These are phyloP conservation scores for Lathronympha strigana DNA, from an alignment of 2,888 invertebrate genomes.

Conservation along the genomic window DNA sequence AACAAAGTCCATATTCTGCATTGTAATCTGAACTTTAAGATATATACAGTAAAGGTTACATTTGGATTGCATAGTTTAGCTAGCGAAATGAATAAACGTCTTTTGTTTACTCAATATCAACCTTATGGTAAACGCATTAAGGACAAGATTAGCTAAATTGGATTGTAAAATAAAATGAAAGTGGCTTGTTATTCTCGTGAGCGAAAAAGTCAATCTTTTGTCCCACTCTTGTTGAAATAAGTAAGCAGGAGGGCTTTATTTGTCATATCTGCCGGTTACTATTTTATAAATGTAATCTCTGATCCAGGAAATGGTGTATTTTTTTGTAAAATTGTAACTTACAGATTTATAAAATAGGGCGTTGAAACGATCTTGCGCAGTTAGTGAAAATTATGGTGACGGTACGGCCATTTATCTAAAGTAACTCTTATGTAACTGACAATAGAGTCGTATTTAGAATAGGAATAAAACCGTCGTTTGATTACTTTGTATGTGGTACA, in stretches of 20 bases:
- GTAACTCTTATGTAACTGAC: slow-evolving; percentile 1
- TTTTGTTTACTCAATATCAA: not conserved
- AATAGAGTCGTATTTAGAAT: not conserved
- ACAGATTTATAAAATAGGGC: not conserved
- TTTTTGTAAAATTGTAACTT: not conserved
- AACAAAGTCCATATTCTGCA: not conserved
- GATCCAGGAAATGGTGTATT: no score
- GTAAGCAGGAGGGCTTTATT: not conserved
- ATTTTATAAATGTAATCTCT: not conserved
- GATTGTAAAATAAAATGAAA: not conserved
- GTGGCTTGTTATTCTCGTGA: not conserved
- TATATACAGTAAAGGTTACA: not conserved
- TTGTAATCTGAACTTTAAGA: slow-evolving; percentile 3
- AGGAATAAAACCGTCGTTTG: not conserved
- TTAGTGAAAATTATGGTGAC: not conserved
- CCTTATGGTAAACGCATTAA: not conserved
- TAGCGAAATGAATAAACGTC: not conserved
- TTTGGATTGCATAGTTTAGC: not conserved
- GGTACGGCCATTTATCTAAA: not conserved
- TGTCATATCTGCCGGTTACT: not conserved
- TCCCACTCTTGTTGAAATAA: not conserved
- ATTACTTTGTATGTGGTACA: not conserved
- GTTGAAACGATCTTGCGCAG: not conserved
- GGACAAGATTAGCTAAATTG: slow-evolving; percentile 10
- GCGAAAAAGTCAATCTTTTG: not conserved